phyloP scores from a whole-genome alignment of 2,797 vertebrate genomes.

The Pseudochirops cupreus region DNA sequence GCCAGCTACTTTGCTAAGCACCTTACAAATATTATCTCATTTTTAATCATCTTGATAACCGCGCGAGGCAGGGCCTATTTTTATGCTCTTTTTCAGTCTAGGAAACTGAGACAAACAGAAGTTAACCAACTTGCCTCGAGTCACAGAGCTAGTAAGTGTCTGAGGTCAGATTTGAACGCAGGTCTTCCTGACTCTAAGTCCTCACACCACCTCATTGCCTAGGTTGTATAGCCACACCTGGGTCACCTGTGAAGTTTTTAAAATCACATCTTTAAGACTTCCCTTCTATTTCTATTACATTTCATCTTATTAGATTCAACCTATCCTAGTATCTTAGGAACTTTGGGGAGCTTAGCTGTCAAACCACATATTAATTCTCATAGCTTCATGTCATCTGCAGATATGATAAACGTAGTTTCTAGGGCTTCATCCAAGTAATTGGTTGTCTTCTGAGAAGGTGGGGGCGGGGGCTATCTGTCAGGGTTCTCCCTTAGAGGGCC shows the following conservation, averaged over 20 bases:
- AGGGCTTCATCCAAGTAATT: not conserved
- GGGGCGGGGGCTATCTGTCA: too few species aligned
- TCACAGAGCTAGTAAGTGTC: not conserved
- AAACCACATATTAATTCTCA: not conserved
- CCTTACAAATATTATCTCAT: not conserved
- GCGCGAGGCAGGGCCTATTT: not conserved
- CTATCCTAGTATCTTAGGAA: not conserved
- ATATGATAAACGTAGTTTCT: not conserved
- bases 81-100: not conserved
- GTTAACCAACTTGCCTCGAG: not conserved
- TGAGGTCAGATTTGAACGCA: not conserved
- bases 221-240: not conserved
- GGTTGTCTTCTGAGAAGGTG: not conserved
- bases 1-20: not conserved
- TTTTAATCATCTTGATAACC: not conserved
- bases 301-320: not conserved
- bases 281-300: not conserved
- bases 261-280: not conserved
- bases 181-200: not conserved
- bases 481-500: too few species aligned
- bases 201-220: not conserved
- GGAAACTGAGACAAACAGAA: not conserved
- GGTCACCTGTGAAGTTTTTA: not conserved
- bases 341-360: not conserved
- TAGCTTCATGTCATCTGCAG: not conserved